Conservation (phyloP, 2,113 vertebrate genomes). For the Choloepus hoffmanni region DNA sequence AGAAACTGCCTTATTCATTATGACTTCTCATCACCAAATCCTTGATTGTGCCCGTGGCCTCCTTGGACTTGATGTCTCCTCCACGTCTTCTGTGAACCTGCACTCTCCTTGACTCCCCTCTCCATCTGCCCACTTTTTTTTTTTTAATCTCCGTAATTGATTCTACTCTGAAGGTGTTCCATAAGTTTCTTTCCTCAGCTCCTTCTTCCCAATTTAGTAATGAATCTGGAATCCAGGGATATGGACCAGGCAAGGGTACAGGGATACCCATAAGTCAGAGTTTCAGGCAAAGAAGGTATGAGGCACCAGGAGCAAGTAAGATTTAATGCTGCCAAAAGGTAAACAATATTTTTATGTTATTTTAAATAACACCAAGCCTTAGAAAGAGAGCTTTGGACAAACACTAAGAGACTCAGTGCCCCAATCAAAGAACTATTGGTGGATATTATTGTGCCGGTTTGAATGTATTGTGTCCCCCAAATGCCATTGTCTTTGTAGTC, state of each 20-base stretch:
- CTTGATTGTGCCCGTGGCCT: neutral
- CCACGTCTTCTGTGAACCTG: neutral
- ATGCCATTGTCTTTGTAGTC: too few relatives aligned
- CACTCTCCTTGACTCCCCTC: too few relatives aligned
- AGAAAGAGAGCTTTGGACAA: neutral
- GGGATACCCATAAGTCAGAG: neutral
- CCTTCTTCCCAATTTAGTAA: neutral
- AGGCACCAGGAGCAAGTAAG: neutral
- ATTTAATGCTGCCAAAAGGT: neutral
- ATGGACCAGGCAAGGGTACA: neutral
- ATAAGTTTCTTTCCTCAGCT: neutral
- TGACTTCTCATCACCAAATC: neutral
- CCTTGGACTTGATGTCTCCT: neutral
- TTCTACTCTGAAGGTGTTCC: accelerated
- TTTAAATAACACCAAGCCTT: neutral
- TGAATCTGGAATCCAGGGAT: neutral
- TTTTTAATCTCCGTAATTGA: neutral
- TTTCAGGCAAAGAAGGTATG: neutral
- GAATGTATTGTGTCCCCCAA: too few relatives aligned
- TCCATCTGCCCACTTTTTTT: neutral
- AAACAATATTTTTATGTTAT: neutral
- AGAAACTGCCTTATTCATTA: neutral
- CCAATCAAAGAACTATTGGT: neutral
- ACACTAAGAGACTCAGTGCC: neutral
- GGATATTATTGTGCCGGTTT: too few relatives aligned